Evolutionary conservation across 1,140 invertebrate genomes (phyloP).

Genomic region (Hycleus cichorii): DNA sequence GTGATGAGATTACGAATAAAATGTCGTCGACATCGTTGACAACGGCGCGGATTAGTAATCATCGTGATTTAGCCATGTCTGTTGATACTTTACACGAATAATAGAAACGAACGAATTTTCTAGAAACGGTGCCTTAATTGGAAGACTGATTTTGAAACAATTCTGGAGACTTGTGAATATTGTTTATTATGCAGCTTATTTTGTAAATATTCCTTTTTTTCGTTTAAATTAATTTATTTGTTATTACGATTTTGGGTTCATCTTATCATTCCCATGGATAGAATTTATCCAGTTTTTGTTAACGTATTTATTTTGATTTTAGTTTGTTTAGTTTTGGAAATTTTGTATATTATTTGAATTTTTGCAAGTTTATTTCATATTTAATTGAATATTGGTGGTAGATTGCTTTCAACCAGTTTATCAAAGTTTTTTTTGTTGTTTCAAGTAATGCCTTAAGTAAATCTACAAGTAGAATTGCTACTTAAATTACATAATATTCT

Average conservation of each 20-base stretch:
- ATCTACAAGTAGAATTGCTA: neutral
- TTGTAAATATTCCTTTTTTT: neutral
- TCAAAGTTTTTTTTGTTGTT: neutral
- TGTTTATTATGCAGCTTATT: no score
- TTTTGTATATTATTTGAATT: constrained; percentile 8
- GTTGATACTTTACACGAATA: constrained; percentile 41
- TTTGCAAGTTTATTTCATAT: constrained; percentile 3
- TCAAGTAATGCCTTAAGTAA: constrained; percentile 2
- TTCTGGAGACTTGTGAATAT: constrained; percentile 17
- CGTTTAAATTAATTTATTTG: constrained; percentile 18
- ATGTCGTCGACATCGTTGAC: constrained; percentile 25
- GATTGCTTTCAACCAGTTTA: constrained; percentile 7
- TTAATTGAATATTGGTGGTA: constrained; percentile 4
- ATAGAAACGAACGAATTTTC: neutral
- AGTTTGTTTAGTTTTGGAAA: neutral
- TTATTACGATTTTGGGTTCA: constrained; percentile 14
- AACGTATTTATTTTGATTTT: no score
- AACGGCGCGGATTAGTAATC: constrained; percentile 34
- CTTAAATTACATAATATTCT: no score
- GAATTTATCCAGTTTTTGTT: constrained; percentile 11
- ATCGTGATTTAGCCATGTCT: constrained; percentile 35
- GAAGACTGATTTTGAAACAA: constrained; percentile 19
- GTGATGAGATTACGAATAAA: constrained; percentile 54
- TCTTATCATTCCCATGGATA: constrained; percentile 24
- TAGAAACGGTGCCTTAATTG: constrained; percentile 17